Base-by-base conservation (phyloP, 2,113 vertebrate species). In the Coturnix japonica region DNA sequence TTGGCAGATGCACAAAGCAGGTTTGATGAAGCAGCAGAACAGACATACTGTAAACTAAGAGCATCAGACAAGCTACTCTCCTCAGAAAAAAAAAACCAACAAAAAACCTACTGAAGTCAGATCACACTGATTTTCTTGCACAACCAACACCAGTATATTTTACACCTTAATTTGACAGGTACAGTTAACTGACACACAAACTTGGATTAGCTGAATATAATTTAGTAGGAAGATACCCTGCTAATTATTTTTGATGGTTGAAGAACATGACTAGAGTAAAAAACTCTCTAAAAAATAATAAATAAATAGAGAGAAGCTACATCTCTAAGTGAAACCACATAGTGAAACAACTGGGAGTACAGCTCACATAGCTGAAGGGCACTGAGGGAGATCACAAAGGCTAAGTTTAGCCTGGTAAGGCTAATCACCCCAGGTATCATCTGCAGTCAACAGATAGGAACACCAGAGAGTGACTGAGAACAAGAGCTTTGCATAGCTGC, bases 21-120 rank as follows among this genome's bases (percentile, higher is more conserved):
- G 67, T 30, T 64, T 35, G 85, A 87, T 77, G 87, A 92, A 87
- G 75, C 49, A 93, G 81, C 78, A 87, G 70, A 92, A 89, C 67
- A 82, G 49, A 89, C 63, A 57, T 25, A 47, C 46, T 73, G 70
- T 78, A 89, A 93, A 89, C 75, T 70, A 87, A 87, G 41, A 87
- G 71, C 81, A 85, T 70, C 63, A 73, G 56, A 70, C 37, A 79
- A 90, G 35, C 56, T 72, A 60, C 37, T 85, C 63, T 30, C 47
- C 78, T 81, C 21, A 75, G n/a, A 26, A 28, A 64, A 39, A 51
- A 28, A 26, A 51, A 51, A n/a, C n/a, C 37, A 37, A 37, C 4
- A 53, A 20, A 53, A 37, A 44, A 37, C 15, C 56, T 63, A 44
- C 8, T 13, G 31, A 81, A 84, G 47, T 64, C 44, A 84, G 53